Percentiles rank a stretch among this genome's conserved stretches.
These are phyloP conservation scores for Augochlora pura DNA, from an alignment of 1,140 invertebrate genomes.

Conservation along the genomic window DNA sequence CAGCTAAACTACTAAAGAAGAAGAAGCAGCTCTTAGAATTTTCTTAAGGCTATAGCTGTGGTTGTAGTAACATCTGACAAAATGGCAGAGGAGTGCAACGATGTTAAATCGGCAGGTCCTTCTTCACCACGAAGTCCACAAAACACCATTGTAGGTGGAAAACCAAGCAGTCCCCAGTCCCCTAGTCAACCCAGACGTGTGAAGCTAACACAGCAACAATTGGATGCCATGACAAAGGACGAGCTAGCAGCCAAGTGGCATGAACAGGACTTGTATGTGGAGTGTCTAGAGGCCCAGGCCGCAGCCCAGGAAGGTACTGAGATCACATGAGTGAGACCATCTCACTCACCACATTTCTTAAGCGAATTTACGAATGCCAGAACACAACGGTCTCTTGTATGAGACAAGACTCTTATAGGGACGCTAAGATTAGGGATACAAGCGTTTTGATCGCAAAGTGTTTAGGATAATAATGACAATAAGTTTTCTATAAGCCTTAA, in stretches of 20 bases:
- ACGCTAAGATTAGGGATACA: conserved; percentile 67
- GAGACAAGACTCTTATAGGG: conserved; percentile 70
- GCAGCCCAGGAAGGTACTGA: conserved; percentile 81
- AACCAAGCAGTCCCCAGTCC: conserved; percentile 73
- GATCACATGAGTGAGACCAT: conserved; percentile 74
- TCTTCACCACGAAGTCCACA: conserved; percentile 75
- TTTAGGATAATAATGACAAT: conserved; percentile 54
- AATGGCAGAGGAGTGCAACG: conserved; percentile 76
- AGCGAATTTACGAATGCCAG: conserved; percentile 67
- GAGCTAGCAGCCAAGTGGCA: conserved; percentile 81
- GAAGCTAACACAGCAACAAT: conserved; percentile 79
- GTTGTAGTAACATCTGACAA: conserved; percentile 18
- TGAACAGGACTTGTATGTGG: conserved; percentile 81
- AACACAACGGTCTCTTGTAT: conserved; percentile 62
- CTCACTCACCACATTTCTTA: conserved; percentile 75
- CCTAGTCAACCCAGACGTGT: conserved; percentile 74
- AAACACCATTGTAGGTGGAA: conserved; percentile 48
- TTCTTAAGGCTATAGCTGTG: conserved; percentile 4
- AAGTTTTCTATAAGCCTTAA: conserved; percentile 51
- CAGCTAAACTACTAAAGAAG: conserved; percentile 31
- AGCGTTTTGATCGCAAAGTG: conserved; percentile 56
- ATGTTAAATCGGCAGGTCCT: conserved; percentile 73
- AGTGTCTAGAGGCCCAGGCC: conserved; percentile 79
- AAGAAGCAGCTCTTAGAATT: conserved; percentile 6
- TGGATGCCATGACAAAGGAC: conserved; percentile 79